Evolutionary conservation across 1,140 invertebrate species (phyloP).

Genomic region (Drosophila melanogaster): DNA sequence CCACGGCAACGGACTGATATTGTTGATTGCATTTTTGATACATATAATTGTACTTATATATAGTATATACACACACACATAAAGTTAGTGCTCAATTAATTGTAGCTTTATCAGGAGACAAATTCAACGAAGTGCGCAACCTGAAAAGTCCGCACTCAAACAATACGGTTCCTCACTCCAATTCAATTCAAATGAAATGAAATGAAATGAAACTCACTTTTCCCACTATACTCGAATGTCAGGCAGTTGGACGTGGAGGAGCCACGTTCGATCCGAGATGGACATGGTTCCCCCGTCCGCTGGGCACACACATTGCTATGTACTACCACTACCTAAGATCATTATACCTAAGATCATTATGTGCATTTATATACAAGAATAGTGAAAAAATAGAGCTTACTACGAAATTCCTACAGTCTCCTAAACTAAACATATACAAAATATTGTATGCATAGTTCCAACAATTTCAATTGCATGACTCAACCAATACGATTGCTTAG

Average conservation of each 20-base stretch:
- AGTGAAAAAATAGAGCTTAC: constrained; percentile 74
- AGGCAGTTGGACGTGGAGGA: background rate
- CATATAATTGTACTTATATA: constrained; percentile 62
- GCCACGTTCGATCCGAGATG: background rate
- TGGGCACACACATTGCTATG: constrained; percentile 22
- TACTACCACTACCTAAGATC: constrained; percentile 15
- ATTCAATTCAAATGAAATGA: background rate
- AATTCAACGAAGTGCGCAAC: constrained; percentile 31
- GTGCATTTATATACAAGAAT: constrained; percentile 50
- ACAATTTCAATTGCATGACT: constrained; percentile 43
- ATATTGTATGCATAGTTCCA: constrained; percentile 36
- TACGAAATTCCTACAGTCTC: constrained; percentile 68
- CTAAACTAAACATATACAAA: constrained; percentile 10
- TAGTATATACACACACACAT: constrained; percentile 40
- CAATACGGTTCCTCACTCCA: constrained; percentile 69
- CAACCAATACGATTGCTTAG: constrained; percentile 38
- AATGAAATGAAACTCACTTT: constrained; percentile 14
- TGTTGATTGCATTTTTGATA: constrained; percentile 80
- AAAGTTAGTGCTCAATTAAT: constrained; percentile 63
- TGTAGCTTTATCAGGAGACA: constrained; percentile 60
- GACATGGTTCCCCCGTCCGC: constrained; percentile 10
- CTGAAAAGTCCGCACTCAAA: constrained; percentile 18
- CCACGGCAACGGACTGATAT: constrained; percentile 73
- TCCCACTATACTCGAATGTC: constrained; percentile 16
- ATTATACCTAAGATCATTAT: constrained; percentile 44